Conservation (phyloP, 2,113 vertebrate genomes). For the Petroica traversi region DNA sequence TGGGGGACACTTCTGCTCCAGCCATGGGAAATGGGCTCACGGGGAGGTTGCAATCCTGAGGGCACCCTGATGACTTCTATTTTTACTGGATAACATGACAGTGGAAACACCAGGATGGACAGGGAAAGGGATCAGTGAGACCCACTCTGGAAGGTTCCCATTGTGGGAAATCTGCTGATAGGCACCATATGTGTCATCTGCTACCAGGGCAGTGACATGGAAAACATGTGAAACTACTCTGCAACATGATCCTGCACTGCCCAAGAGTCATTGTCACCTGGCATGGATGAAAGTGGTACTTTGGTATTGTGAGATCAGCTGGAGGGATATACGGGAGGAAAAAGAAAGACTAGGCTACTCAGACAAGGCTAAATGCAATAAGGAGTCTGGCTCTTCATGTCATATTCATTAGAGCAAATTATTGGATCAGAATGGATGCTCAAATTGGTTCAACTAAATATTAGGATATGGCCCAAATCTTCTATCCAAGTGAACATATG, state of each 20-base stretch:
- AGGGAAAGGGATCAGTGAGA: neutral
- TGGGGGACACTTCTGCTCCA: neutral
- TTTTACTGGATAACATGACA: neutral
- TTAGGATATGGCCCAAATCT: conserved; percentile 9
- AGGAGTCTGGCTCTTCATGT: neutral
- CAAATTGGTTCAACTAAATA: conserved; percentile 2
- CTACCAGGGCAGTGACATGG: neutral
- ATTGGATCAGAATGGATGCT: neutral
- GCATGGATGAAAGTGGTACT: neutral
- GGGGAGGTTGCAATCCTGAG: neutral
- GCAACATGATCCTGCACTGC: neutral
- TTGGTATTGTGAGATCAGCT: neutral
- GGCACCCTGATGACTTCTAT: neutral
- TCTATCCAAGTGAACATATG: conserved; percentile 39
- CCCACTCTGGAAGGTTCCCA: neutral
- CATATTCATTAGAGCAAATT: neutral
- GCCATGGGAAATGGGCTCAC: rapidly evolving
- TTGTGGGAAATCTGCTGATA: neutral
- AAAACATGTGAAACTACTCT: neutral
- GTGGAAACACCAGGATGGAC: neutral
- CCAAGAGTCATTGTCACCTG: neutral
- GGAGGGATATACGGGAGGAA: neutral
- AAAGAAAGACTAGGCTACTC: neutral
- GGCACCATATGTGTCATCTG: rapidly evolving
- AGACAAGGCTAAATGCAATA: neutral